Evolutionary conservation across 2,113 vertebrate genomes (phyloP), one percentile per base, ranked within the genome.

Genomic region (Notothenia rossii): DNA sequence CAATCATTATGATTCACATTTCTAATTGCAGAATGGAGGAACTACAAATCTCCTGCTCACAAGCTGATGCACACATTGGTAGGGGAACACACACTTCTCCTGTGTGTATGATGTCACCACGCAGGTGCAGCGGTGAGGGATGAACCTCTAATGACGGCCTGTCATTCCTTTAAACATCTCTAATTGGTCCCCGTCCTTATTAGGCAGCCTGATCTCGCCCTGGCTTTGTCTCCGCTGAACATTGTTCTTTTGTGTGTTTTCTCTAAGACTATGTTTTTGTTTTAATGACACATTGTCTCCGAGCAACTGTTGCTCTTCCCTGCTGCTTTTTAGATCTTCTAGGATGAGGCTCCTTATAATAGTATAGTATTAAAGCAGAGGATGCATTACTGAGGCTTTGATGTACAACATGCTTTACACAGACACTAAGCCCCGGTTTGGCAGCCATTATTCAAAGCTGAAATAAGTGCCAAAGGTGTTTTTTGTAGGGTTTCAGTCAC

Each of bases 101-200:
- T 18, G 72, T 13, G 64, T 7, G 3, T 33, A 10, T 90, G 86
- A 91, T 84, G 86, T 87, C 81, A 89, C 46, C 48, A 20, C 11
- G 40, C 92, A 92, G 91, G 88, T 92, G 92, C 91, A 86, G 75
- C 77, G 65, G 72, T 3, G 51, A 77, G 59, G 75, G 59, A 74
- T 82, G 70, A 83, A 81, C 78, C 71, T 29, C 78, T 86, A 89
- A 91, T 90, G 60, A 82, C 48, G 0, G 56, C 86, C 87, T 92
- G 89, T 82, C 89, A 75, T n/a, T 51, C 64, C 68, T 56, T 85
- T 86, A 74, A 79, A 88, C 54, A 72, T 66, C 79, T 82, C 58
- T 87, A 88, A 91, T 86, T 89, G 79, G 69, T 50, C 85, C 49
- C 8, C 13, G 17, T 72, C 76, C 76, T 79, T 66, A 75, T 0